A percentile compares a stretch with the other conserved stretches of the same genome.
These are phyloP conservation scores for Dasypus novemcinctus DNA, from an alignment of 2,113 vertebrate genomes.

Conservation along the genomic window DNA sequence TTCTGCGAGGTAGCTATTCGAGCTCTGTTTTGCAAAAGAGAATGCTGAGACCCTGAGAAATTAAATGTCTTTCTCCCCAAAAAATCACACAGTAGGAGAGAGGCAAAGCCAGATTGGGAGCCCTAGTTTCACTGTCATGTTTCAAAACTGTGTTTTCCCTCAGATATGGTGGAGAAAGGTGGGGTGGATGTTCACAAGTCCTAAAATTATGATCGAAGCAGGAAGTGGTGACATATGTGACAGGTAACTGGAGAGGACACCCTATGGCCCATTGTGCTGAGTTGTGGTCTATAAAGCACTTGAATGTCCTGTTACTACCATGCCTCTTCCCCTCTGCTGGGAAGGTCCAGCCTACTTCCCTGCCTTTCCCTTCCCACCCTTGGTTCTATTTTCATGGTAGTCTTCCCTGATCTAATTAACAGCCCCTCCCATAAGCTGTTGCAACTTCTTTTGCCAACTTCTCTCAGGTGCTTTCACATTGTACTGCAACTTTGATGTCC, in stretches of 20 bases:
- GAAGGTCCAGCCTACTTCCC: background rate
- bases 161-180: background rate
- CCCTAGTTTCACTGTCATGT: background rate
- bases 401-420: too few species aligned
- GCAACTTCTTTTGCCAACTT: background rate
- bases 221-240: background rate
- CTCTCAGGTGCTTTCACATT: background rate
- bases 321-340: background rate
- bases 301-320: background rate
- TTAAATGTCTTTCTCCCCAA: background rate
- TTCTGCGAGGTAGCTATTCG: background rate
- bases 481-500: background rate
- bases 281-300: background rate
- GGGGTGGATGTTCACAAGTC: background rate
- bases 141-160: background rate
- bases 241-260: background rate
- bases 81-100: background rate
- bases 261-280: background rate
- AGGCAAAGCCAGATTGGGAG: background rate
- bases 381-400: background rate
- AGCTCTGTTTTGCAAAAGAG: background rate
- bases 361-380: background rate
- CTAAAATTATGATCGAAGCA: background rate
- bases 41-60: background rate
- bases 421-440: fast-evolving